Base-by-base conservation (phyloP, 1,140 invertebrate genomes). In the Sitobion miscanthi region DNA sequence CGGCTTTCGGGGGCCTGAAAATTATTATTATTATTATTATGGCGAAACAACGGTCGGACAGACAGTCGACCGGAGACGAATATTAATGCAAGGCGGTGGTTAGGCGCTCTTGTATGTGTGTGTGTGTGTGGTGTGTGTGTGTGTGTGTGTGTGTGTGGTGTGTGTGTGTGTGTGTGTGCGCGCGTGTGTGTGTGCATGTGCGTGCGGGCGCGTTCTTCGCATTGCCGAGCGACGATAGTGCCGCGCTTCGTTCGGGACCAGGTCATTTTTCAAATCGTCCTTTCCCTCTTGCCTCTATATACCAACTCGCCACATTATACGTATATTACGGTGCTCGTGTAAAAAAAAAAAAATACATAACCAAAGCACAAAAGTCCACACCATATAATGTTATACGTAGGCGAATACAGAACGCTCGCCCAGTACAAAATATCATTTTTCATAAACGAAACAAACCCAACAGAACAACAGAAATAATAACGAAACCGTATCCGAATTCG, bases 221-320 rank as follows among this genome's bases (percentile, higher is more conserved):
- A n/a, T 47, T n/a, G 85, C 25, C 14, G 42, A 4, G 45, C 6
- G 25, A 87, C 2, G 85, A 17, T 49, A 45, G 9, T 30, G 85
- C 14, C 23, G 47, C 14, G 9, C 45, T 14, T 25, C 25, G 47
- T 35, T n/a, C 25, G 23, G 38, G 45, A 87, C 30, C 30, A 14
- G 86, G 86, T 88, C 86, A 88, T 88, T 88, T 88, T 88, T 88
- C 86, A 88, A 88, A 88, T n/a, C 47, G 47, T 52, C 47, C 45
- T 87, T n/a, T 85, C 8, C 47, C 47, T 45, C 42, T 49, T 5
- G 6, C 86, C n/a, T 17, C 14, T 21, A 23, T 42, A 38, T 23
- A 25, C 83, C 5, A 21, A n/a, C 45, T 52, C 30, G 47, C 30
- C 86, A 35, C n/a, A 35, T 88, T 35, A 87, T 45, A 45, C 47